Percentiles rank a stretch among this genome's conserved stretches.
These are phyloP conservation scores for Forbesichthys agassizii DNA, from an alignment of 2,113 vertebrate genomes.

Conservation along the genomic window DNA sequence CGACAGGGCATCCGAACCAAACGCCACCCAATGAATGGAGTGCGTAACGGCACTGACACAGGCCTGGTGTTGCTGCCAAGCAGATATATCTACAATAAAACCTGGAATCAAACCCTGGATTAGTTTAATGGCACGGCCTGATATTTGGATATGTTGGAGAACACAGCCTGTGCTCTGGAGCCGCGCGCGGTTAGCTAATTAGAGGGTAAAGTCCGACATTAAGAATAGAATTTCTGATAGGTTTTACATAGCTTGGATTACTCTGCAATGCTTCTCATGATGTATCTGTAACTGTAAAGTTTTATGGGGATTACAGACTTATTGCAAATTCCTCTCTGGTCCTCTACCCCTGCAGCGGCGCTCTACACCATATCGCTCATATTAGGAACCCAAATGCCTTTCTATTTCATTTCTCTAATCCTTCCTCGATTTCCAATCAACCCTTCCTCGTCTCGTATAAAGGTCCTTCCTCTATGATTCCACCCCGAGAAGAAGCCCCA, in stretches of 20 bases:
- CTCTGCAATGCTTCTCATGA: slow-evolving; percentile 10
- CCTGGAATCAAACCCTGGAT: slow-evolving; percentile 26
- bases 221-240: slow-evolving; percentile 33
- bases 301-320: slow-evolving; percentile 5
- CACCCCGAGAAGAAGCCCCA: slow-evolving; percentile 32
- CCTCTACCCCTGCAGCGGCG: slow-evolving; percentile 4
- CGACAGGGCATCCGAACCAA: slow-evolving; percentile 28
- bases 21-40: slow-evolving; percentile 43
- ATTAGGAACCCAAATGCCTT: not conserved
- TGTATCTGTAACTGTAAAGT: too few species aligned
- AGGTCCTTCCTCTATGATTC: slow-evolving; percentile 54
- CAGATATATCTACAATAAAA: slow-evolving; percentile 40
- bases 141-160: slow-evolving; percentile 29
- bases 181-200: not conserved
- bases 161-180: slow-evolving; percentile 4
- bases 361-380: not conserved
- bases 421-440: slow-evolving; percentile 28
- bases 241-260: slow-evolving; percentile 32
- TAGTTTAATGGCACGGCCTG: slow-evolving; percentile 18
- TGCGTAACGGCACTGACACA: slow-evolving; percentile 30
- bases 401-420: not conserved
- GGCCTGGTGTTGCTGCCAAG: slow-evolving; percentile 33
- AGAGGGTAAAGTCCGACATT: slow-evolving; percentile 18
- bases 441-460: slow-evolving; percentile 45
- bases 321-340: slow-evolving; percentile 6